phyloP scores from a whole-genome alignment of 23 tunicate species.

The Clavelina lepadiformis region DNA sequence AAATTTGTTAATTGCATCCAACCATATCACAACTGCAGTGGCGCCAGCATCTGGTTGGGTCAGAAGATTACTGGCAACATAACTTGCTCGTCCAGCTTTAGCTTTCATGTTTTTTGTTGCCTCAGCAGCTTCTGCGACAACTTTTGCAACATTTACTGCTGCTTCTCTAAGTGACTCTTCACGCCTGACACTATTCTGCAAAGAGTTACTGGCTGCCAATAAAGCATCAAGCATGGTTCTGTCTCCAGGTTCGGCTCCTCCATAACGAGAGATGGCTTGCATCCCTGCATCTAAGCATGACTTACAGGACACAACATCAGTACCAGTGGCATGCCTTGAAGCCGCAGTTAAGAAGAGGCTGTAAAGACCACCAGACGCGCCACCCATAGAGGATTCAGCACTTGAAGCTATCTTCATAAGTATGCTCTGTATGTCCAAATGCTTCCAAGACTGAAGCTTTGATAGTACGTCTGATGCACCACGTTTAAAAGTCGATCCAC shows the following conservation, averaged over 20 bases:
- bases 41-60: constrained; percentile 94
- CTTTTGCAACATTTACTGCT: neutral
- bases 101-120: constrained; percentile 75
- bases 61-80: constrained; percentile 50
- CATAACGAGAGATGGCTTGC: constrained; percentile 54
- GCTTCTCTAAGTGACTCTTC: neutral
- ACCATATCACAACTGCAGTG: constrained; percentile 56
- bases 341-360: constrained; percentile 91
- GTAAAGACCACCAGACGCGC: constrained; percentile 84
- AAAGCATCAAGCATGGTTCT: constrained; percentile 92
- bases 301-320: neutral
- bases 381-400: constrained; percentile 85
- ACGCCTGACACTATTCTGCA: constrained; percentile 5
- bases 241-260: constrained; percentile 90
- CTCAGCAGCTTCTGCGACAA: constrained; percentile 57
- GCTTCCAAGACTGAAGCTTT: constrained; percentile 18
- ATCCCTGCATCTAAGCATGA: constrained; percentile 54
- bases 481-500: constrained; percentile 89
- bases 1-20: constrained; percentile 30
- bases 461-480: constrained; percentile 69
- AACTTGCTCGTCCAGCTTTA: constrained; percentile 94
- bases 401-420: constrained; percentile 48
- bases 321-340: constrained; percentile 18
- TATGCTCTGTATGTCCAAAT: constrained; percentile 7
- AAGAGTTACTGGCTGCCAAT: constrained; percentile 21